Conservation (phyloP, 2,888 invertebrate species). For the Pyrgus malvae region DNA sequence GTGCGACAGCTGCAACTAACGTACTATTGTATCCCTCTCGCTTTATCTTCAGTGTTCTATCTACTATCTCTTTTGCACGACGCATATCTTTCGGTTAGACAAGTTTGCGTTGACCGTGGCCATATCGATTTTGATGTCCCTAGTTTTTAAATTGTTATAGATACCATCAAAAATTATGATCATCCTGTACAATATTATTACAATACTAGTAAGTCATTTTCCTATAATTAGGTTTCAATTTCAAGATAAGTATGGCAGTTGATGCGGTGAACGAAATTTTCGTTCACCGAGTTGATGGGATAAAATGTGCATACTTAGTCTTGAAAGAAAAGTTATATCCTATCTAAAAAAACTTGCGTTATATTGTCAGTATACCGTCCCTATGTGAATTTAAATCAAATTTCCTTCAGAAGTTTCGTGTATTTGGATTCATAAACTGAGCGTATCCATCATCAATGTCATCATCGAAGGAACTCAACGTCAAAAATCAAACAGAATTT, state of each 20-base stretch:
- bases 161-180: background rate
- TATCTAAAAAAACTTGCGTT: too few relatives aligned
- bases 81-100: conserved; percentile 63
- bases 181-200: too few relatives aligned
- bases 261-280: too few relatives aligned
- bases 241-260: too few relatives aligned
- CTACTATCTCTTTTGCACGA: conserved; percentile 50
- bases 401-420: background rate
- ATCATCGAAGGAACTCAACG: conserved; percentile 8
- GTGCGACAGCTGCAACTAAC: conserved; percentile 76
- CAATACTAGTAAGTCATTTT: too few relatives aligned
- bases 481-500: conserved; percentile 5
- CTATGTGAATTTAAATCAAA: background rate
- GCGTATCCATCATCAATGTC: conserved; percentile 5
- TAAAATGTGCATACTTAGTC: too few relatives aligned
- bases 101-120: conserved; percentile 48
- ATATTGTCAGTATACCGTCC: too few relatives aligned
- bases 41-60: conserved; percentile 43
- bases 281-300: too few relatives aligned
- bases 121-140: conserved; percentile 57
- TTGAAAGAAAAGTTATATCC: too few relatives aligned
- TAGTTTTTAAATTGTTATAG: background rate
- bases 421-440: background rate
- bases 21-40: conserved; percentile 55
- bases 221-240: too few relatives aligned